These are phyloP conservation scores for Ganaspis sp. DNA, from an alignment of 1,140 invertebrate species.

Conservation along the genomic window DNA sequence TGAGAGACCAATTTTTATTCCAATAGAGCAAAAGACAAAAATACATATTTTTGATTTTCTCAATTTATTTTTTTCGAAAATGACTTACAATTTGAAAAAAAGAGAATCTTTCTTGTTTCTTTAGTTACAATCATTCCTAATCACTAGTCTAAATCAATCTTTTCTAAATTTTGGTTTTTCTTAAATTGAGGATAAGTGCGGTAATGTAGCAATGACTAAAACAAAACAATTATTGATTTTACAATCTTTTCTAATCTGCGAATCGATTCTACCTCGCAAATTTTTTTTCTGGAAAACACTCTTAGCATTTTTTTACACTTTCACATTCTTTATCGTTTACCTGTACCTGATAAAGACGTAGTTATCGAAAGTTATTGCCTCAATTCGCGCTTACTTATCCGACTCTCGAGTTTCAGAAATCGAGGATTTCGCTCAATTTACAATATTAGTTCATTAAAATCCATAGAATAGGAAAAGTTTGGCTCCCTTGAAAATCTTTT, in stretches of 20 bases:
- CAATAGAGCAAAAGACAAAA: background rate
- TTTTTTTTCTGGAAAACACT: background rate
- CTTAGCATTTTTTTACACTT: background rate
- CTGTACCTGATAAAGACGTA: background rate
- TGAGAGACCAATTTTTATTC: background rate
- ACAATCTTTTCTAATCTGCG: background rate
- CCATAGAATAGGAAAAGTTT: no score
- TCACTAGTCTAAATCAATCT: background rate
- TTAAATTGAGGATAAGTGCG: background rate
- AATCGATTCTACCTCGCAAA: background rate
- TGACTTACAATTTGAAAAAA: background rate
- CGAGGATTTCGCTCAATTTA: conserved; percentile 7
- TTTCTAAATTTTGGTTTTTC: background rate
- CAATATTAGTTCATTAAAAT: no score
- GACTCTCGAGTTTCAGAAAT: conserved; percentile 30
- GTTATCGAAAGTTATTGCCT: conserved; percentile 9
- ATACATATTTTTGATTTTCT: background rate
- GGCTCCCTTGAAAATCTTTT: no score
- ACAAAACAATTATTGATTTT: background rate
- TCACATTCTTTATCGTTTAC: conserved; percentile 15
- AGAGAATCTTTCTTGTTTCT: conserved; percentile 7
- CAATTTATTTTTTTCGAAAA: background rate
- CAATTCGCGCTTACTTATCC: conserved; percentile 11
- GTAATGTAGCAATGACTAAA: background rate
- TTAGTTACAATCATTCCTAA: conserved; percentile 5